Evolutionary conservation across 2,113 vertebrate species (phyloP).

Genomic region (Apodemus speciosus): DNA sequence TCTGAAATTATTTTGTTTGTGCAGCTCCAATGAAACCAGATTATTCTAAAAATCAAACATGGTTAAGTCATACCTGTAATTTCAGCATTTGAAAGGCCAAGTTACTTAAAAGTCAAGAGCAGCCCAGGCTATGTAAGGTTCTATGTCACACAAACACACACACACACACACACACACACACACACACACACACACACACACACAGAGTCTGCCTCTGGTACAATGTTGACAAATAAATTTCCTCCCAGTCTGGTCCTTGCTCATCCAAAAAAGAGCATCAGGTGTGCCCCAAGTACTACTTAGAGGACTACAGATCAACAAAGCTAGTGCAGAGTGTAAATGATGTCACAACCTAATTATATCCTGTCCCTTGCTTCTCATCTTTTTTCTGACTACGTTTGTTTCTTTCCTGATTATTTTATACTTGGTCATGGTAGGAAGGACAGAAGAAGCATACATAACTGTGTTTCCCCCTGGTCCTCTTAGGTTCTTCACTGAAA

Average conservation of each 20-base stretch:
- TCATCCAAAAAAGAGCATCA: background rate
- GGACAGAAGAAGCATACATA: background rate
- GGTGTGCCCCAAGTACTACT: fast-evolving
- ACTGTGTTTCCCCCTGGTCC: background rate
- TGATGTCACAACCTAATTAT: background rate
- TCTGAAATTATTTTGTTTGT: conserved; percentile 34
- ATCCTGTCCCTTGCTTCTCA: background rate
- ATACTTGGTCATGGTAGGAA: background rate
- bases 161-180: background rate
- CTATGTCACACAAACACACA: no score
- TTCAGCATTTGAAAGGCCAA: background rate
- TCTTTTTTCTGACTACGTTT: background rate
- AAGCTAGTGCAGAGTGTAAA: no score
- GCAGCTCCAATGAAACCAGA: background rate
- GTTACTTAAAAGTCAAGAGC: no score
- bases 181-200: background rate
- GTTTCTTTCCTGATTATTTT: background rate
- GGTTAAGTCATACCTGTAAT: background rate
- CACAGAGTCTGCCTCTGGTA: background rate
- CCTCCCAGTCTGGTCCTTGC: background rate
- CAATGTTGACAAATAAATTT: background rate
- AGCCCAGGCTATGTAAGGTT: background rate
- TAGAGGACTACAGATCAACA: background rate
- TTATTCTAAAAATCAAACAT: background rate
- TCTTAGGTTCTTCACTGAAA: background rate